Percentiles rank a stretch among this genome's conserved stretches.
Evolutionary conservation across 1,140 invertebrate genomes (phyloP).

Genomic region (Oscheius sp.): DNA sequence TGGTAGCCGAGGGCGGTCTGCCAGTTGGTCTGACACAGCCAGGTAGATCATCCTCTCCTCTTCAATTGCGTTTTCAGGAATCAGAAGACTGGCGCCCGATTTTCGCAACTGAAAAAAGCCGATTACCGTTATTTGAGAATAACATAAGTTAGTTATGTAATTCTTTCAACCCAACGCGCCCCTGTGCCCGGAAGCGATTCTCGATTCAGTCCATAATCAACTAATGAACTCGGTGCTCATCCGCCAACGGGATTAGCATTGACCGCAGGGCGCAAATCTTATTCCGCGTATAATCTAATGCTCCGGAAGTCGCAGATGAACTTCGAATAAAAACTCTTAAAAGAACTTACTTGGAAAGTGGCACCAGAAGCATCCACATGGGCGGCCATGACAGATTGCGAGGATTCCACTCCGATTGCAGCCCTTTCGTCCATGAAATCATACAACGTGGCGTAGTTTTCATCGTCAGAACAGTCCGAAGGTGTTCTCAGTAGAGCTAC

Average conservation of each 20-base stretch:
- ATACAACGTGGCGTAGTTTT: conserved; percentile 58
- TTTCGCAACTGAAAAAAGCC: conserved; percentile 34
- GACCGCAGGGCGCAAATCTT: neutral
- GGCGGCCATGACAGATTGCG: conserved; percentile 21
- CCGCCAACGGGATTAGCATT: neutral
- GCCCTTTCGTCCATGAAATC: conserved; percentile 43
- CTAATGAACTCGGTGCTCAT: neutral
- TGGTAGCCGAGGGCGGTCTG: conserved; percentile 43
- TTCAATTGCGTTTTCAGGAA: conserved; percentile 45
- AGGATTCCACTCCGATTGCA: conserved; percentile 7
- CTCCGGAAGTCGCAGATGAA: too few relatives aligned
- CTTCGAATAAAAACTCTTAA: too few relatives aligned
- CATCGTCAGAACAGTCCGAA: conserved; percentile 43
- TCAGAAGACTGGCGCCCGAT: conserved; percentile 46
- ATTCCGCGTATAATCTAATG: neutral
- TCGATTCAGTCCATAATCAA: neutral
- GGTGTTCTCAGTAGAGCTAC: conserved; percentile 37
- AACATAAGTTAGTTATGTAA: too few relatives aligned
- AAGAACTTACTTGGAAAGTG: neutral
- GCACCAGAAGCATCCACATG: conserved; percentile 23
- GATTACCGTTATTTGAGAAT: neutral
- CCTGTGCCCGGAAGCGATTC: too few relatives aligned
- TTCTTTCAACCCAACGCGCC: too few relatives aligned
- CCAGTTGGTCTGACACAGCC: conserved; percentile 52
- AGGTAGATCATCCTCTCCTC: conserved; percentile 50